These are phyloP conservation scores for Anolis sagrei DNA, from an alignment of 2,113 vertebrate genomes.

Conservation along the genomic window DNA sequence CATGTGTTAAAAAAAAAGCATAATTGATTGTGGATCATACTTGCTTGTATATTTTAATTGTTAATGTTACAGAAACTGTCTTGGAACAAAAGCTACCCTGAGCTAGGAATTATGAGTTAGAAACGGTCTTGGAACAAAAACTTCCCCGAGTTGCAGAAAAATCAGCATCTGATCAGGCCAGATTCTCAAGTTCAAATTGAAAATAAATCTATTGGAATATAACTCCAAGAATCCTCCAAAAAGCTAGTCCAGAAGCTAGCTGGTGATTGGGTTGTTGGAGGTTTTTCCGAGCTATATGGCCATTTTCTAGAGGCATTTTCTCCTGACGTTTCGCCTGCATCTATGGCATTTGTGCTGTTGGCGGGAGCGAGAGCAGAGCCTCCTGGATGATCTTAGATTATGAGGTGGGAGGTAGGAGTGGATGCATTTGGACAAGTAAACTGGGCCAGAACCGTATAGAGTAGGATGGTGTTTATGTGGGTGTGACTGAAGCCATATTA, in stretches of 20 bases:
- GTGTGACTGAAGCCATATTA: not conserved
- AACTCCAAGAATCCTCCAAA: not conserved
- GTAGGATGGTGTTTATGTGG: not conserved
- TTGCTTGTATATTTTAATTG: conserved; percentile 59
- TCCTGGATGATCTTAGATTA: too few relatives aligned
- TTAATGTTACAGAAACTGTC: conserved; percentile 59
- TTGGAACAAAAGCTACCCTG: conserved; percentile 51
- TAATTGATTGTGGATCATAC: conserved; percentile 71
- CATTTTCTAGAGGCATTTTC: too few relatives aligned
- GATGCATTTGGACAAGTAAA: too few relatives aligned
- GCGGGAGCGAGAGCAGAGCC: too few relatives aligned
- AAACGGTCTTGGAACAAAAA: not conserved
- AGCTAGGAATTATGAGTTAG: conserved; percentile 27
- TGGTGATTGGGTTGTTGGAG: too few relatives aligned
- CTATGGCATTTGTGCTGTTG: too few relatives aligned
- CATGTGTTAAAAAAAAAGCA: conserved; percentile 70
- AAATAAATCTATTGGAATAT: too few relatives aligned
- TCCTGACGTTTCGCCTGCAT: too few relatives aligned
- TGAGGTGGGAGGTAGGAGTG: too few relatives aligned
- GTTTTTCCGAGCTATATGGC: too few relatives aligned
- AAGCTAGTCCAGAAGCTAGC: too few relatives aligned
- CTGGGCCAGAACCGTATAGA: too few relatives aligned
- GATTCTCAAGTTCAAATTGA: not conserved
- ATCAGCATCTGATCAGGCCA: not conserved
- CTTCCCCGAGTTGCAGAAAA: not conserved